These are phyloP conservation scores for Cirrhinus mrigala DNA, from an alignment of 2,797 vertebrate genomes.

Conservation along the genomic window DNA sequence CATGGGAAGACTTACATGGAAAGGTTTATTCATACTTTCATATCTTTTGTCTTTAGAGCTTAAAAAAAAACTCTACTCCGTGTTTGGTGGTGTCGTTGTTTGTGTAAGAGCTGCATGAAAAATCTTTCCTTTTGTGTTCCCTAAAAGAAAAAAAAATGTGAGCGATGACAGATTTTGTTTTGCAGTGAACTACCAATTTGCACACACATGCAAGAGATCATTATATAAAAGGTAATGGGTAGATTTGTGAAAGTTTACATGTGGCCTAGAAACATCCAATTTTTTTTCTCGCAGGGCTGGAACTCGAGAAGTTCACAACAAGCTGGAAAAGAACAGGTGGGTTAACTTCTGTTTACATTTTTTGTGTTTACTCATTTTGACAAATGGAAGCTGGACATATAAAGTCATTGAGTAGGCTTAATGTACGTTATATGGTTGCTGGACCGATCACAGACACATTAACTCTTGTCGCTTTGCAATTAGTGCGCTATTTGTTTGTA, in stretches of 20 bases:
- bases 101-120: no score
- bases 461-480: slow-evolving; percentile 2
- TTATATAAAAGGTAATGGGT: background rate
- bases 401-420: background rate
- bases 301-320: slow-evolving; percentile 99
- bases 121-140: background rate
- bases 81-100: background rate
- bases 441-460: background rate
- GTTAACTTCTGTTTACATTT: slow-evolving; percentile 65
- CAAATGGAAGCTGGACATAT: background rate
- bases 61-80: background rate
- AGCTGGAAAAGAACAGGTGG: slow-evolving; percentile 99
- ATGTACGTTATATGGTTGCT: background rate
- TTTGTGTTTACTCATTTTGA: background rate
- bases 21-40: background rate
- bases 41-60: background rate
- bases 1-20: no score
- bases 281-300: slow-evolving; percentile 88
- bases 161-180: background rate
- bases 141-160: background rate
- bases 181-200: background rate
- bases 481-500: slow-evolving; percentile 6
- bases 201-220: background rate
- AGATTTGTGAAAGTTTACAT: slow-evolving; percentile 30
- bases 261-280: slow-evolving; percentile 42